Percentiles rank a stretch among this genome's conserved stretches.
Conservation (phyloP, 2,797 vertebrate species). For the Ibycter americanus region DNA sequence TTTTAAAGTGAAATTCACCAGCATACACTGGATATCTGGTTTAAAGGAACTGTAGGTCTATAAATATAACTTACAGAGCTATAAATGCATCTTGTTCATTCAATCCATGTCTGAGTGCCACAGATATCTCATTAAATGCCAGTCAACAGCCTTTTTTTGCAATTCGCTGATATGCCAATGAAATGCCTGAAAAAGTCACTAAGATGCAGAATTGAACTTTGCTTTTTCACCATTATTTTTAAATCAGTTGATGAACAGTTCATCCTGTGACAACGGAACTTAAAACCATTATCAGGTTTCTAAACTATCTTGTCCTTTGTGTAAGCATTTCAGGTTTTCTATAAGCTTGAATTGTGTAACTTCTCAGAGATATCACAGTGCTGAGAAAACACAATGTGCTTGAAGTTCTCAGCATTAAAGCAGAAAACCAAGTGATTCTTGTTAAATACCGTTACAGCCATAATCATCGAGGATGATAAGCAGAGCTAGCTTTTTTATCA, state of each 20-base stretch:
- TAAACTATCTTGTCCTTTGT: not conserved
- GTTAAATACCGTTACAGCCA: not conserved
- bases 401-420: not conserved
- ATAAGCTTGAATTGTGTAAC: not conserved
- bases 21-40: not conserved
- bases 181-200: not conserved
- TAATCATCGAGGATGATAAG: not conserved
- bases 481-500: not conserved
- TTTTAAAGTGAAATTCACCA: not conserved
- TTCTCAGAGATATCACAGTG: not conserved
- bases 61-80: not conserved
- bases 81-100: not conserved
- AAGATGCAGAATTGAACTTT: not conserved
- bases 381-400: not conserved
- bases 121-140: not conserved
- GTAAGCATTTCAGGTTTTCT: not conserved
- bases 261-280: not conserved
- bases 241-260: not conserved
- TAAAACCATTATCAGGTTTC: not conserved
- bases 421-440: not conserved
- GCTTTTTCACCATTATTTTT: not conserved
- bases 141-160: not conserved
- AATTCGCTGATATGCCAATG: not conserved
- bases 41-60: not conserved
- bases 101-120: not conserved